Evolutionary conservation across 2,888 invertebrate species (phyloP).

Genomic region (Drosophila seclusa): DNA sequence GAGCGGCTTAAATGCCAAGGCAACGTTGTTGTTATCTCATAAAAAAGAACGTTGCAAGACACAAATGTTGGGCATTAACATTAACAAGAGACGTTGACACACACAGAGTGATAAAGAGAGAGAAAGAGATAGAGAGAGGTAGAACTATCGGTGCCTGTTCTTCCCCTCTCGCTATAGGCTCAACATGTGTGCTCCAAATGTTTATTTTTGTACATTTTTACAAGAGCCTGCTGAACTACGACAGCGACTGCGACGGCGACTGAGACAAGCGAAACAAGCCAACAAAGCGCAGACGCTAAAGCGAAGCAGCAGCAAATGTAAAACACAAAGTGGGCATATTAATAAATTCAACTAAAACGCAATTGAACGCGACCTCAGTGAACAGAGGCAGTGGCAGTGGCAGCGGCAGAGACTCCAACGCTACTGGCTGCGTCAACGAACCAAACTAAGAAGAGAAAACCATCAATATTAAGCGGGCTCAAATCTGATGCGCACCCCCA

Average conservation of each 20-base stretch:
- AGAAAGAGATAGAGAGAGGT: neutral
- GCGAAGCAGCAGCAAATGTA: constrained; percentile 37
- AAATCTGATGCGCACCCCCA: constrained; percentile 60
- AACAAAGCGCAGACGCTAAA: constrained; percentile 48
- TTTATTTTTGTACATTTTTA: constrained; percentile 66
- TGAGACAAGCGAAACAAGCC: constrained; percentile 47
- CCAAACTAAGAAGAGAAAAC: constrained; percentile 49
- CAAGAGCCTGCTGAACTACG: constrained; percentile 55
- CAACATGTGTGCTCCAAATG: constrained; percentile 79
- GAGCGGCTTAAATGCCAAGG: constrained; percentile 74
- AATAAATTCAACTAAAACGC: constrained; percentile 72
- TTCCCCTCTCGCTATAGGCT: constrained; percentile 22
- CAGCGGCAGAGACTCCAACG: constrained; percentile 38
- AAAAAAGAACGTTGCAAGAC: constrained; percentile 65
- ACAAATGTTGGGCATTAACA: constrained; percentile 64
- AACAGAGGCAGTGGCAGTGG: constrained; percentile 12
- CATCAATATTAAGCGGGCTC: constrained; percentile 71
- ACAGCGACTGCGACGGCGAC: constrained; percentile 29
- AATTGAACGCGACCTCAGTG: constrained; percentile 65
- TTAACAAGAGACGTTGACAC: constrained; percentile 38
- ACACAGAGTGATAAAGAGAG: neutral
- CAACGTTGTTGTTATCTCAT: constrained; percentile 61
- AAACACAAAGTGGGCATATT: constrained; percentile 61
- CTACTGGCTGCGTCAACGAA: constrained; percentile 20
- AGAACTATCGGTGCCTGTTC: constrained; percentile 10